A percentile compares a stretch with the other conserved stretches of the same genome.
These are phyloP conservation scores for Drosophila willistoni DNA, from an alignment of 1,140 invertebrate genomes.

Conservation along the genomic window DNA sequence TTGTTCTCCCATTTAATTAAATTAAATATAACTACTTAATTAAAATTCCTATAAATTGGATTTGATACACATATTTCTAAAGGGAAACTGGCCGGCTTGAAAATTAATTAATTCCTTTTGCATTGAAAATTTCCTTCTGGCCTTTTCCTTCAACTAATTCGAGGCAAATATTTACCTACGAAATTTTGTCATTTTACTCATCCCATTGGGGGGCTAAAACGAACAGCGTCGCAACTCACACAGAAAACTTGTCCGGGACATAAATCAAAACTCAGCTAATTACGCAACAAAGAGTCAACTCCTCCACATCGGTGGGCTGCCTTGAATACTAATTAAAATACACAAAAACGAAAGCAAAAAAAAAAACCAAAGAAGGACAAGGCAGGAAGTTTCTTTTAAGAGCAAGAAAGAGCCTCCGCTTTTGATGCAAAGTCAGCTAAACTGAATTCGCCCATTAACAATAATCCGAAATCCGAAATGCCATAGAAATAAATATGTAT, in stretches of 20 bases:
- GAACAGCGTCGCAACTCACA: conserved; percentile 1
- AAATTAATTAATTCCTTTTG: conserved; percentile 10
- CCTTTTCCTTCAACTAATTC: conserved; percentile 31
- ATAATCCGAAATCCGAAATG: conserved; percentile 57
- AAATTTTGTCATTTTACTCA: conserved; percentile 48
- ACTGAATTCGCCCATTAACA: conserved; percentile 74
- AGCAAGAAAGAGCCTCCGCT: conserved; percentile 14
- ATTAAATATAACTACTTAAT: not conserved
- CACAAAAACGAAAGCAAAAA: conserved; percentile 46
- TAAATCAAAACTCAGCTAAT: conserved; percentile 82
- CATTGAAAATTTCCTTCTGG: conserved; percentile 50
- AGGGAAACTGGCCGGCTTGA: not conserved
- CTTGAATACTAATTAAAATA: conserved; percentile 74
- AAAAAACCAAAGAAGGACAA: conserved; percentile 16
- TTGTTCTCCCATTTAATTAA: not conserved
- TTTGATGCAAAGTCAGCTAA: conserved; percentile 46
- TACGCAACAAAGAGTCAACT: conserved; percentile 77
- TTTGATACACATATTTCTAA: conserved; percentile 3
- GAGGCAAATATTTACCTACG: conserved; percentile 73
- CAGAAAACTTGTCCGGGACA: conserved; percentile 52
- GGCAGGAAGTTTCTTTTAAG: conserved; percentile 9
- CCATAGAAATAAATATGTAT: conserved; percentile 51
- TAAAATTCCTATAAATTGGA: conserved; percentile 3
- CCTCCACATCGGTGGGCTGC: conserved; percentile 30
- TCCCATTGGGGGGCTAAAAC: not conserved